Evolutionary conservation across 2,797 vertebrate species (phyloP).

Genomic region (Crossoptilon crossoptilon): DNA sequence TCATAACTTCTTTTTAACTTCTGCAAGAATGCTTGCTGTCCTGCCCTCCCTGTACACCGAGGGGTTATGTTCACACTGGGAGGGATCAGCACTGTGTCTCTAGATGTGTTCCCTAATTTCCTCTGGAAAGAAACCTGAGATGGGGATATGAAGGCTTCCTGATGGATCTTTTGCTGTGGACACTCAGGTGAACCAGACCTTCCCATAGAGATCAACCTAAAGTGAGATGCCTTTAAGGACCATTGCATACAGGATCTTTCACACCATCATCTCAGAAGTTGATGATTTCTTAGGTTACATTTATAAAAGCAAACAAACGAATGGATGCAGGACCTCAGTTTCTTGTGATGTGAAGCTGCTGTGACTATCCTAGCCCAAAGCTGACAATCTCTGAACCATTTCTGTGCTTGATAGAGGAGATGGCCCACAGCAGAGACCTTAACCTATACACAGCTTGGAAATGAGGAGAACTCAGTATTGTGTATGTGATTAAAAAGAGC

Average conservation of each 20-base stretch:
- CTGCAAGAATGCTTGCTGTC: not conserved
- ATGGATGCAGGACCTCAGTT: not conserved
- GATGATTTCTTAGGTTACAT: not conserved
- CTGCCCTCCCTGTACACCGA: not conserved
- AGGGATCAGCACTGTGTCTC: not conserved
- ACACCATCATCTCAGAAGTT: not conserved
- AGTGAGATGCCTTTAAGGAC: accelerated
- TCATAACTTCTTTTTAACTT: not conserved
- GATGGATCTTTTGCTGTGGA: not conserved
- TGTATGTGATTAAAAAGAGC: not conserved
- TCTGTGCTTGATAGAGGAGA: not conserved
- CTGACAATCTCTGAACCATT: not conserved
- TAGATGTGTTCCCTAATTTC: not conserved
- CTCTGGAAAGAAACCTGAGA: not conserved
- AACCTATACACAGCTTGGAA: not conserved
- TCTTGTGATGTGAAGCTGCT: not conserved
- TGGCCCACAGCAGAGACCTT: not conserved
- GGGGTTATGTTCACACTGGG: not conserved
- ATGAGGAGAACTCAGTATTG: not conserved
- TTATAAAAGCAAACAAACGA: not conserved
- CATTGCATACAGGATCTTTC: not conserved
- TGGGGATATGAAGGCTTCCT: not conserved
- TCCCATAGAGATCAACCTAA: not conserved
- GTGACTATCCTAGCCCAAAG: not conserved
- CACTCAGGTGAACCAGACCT: not conserved